Base-by-base conservation (phyloP, 1,140 invertebrate genomes). In the Babylonia areolata region DNA sequence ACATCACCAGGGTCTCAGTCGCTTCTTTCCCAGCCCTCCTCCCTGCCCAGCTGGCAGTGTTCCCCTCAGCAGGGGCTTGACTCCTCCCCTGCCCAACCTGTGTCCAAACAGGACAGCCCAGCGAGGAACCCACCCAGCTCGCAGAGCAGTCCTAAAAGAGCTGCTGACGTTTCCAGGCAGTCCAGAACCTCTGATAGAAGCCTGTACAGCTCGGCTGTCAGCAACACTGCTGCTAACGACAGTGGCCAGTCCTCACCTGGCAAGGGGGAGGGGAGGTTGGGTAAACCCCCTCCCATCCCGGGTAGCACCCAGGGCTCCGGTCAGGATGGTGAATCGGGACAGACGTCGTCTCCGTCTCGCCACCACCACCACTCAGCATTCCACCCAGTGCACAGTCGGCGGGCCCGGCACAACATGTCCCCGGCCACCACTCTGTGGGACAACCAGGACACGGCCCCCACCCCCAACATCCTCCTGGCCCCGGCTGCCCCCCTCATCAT, bases 381-480 rank as follows among this genome's bases (percentile, higher is more conserved):
- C 86, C 91, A 92, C 54, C 90, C 90, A 69, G 89, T 90, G 35
- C 88, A 90, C 79, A 88, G 89, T 64, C 87, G 86, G 15, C 87
- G 91, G 33, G 86, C 81, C 35, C 90, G 89, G 83, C 89, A 92
- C 81, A 92, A 91, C 87, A 90, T 93, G 83, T 94, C 93, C 11
- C 93, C 93, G 15, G 93, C 93, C 31, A 92, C 93, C 20, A 91
- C 93, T 9, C 85, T 94, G 77, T 93, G 93, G 91, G 93, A 92
- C 85, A 91, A 91, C 81, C 87, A 90, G 51, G 92, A 92, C 86
- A 77, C 85, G 35, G 86, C 89, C 39, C 88, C 88, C 11, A 85
- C 89, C 33, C 64, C 89, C 33, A 93, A 91, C 81, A 91, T 92
- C 54, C 86, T 93, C 23, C 87, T 93, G 69, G 91, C 91, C 46